Conservation (phyloP, 2,113 vertebrate genomes). For the Speoplatyrhinus poulsoni region DNA sequence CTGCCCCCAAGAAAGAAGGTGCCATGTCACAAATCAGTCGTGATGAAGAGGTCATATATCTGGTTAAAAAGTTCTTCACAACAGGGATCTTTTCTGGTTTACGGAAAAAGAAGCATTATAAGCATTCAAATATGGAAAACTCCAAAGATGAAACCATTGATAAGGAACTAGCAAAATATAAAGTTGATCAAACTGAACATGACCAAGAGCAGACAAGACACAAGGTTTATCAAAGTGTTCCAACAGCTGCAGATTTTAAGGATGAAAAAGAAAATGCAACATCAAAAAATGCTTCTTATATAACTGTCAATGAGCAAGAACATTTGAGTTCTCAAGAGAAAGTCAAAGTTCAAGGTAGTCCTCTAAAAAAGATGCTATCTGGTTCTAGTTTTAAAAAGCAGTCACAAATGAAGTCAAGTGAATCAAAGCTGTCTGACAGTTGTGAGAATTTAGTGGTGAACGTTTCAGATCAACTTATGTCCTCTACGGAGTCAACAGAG, state of each 20-base stretch:
- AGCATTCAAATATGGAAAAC: slow-evolving; percentile 73
- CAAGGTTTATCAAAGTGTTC: background rate
- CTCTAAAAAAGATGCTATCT: slow-evolving; percentile 85
- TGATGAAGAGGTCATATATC: slow-evolving; percentile 73
- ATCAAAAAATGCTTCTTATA: slow-evolving; percentile 7
- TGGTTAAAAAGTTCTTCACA: slow-evolving; percentile 87
- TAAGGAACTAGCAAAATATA: slow-evolving; percentile 40
- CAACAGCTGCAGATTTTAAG: background rate
- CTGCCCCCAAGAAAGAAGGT: slow-evolving; percentile 18
- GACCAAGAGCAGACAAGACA: slow-evolving; percentile 27
- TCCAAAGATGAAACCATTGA: slow-evolving; percentile 35
- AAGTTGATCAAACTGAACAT: slow-evolving; percentile 9
- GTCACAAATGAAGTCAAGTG: slow-evolving; percentile 81
- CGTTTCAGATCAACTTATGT: slow-evolving; percentile 66
- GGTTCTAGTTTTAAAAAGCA: slow-evolving; percentile 83
- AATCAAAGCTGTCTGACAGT: slow-evolving; percentile 68
- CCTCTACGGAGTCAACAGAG: slow-evolving; percentile 77
- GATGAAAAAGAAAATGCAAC: background rate
- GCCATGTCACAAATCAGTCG: slow-evolving; percentile 53
- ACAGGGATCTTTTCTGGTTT: slow-evolving; percentile 85
- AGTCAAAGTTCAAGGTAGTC: slow-evolving; percentile 82
- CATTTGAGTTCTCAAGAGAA: slow-evolving; percentile 81
- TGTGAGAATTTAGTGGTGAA: slow-evolving; percentile 51
- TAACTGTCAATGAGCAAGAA: slow-evolving; percentile 70
- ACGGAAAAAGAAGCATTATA: slow-evolving; percentile 81